Evolutionary conservation across 1,140 invertebrate genomes (phyloP), one percentile per base, ranked within the genome.

Genomic region (Phthorimaea operculella): DNA sequence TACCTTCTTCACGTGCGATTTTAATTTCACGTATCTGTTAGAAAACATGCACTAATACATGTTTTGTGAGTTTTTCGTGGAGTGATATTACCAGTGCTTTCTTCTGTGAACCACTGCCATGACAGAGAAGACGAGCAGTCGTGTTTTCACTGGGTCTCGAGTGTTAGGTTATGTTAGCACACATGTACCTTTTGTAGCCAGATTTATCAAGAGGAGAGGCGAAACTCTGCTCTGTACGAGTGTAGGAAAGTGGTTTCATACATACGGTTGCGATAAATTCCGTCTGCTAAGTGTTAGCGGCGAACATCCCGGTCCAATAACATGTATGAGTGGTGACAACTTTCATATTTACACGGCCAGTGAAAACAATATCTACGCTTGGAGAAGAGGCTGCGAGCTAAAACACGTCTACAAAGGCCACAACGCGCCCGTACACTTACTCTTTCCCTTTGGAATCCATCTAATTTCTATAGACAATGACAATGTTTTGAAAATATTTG

Each of bases 91-190:
- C 44, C n/a, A 47, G n/a, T 47, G 15, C 44, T 47, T 28, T 28
- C 21, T 28, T 28, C 21, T 28, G 21, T 28, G 21, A 28, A 6
- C 21, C 21, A 28, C 16, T 47, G n/a, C 44, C 44, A 47, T 47
- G 44, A 4, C 33, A 73, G 72, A 79, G 59, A 66, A 63, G 66
- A 72, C 76, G 42, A 77, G 79, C 52, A 95, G 93, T 81, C 90
- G 90, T 85, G 93, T 98, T 85, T 98, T 97, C 80, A 72, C 88
- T 6, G 91, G 91, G 6, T 93, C 93, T 76, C 88, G 95, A 58
- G 93, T 94, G 18, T 83, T 98, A 64, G 97, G 97, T 66, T 95
- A 94, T 87, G 94, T 98, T n/a, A 96, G 93, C 78, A 97, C 97
- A 83, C 91, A 96, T 63, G 89, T 98, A 62, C 96, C 96, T 4